phyloP scores from a whole-genome alignment of 1,140 invertebrate species.

The Contarinia nasturtii region DNA sequence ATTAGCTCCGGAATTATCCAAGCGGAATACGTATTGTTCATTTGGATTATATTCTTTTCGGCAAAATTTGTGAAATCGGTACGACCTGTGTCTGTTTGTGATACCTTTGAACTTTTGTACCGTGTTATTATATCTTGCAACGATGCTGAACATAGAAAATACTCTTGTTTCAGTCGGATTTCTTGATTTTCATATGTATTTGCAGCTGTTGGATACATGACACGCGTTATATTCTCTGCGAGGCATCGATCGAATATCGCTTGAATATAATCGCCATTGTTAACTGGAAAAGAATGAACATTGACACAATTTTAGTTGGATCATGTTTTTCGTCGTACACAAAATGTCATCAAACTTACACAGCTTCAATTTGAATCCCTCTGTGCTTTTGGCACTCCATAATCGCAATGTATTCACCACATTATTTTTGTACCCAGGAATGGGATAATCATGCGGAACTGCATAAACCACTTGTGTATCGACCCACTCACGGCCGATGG shows the following conservation, averaged over 20 bases:
- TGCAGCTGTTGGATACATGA: slow-evolving; percentile 97
- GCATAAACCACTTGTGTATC: slow-evolving; percentile 91
- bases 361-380: slow-evolving; percentile 93
- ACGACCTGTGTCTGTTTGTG: slow-evolving; percentile 59
- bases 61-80: slow-evolving; percentile 80
- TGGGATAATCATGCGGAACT: slow-evolving; percentile 95
- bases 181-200: slow-evolving; percentile 98
- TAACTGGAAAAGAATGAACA: slow-evolving; percentile 47
- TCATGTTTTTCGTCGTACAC: neutral
- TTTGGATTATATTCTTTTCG: slow-evolving; percentile 94
- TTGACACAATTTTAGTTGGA: neutral
- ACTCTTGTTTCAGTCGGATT: slow-evolving; percentile 93
- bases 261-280: slow-evolving; percentile 98
- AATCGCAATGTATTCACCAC: slow-evolving; percentile 92
- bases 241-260: slow-evolving; percentile 94
- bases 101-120: slow-evolving; percentile 91
- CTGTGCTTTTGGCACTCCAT: slow-evolving; percentile 96
- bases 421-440: slow-evolving; percentile 97
- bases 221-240: slow-evolving; percentile 94
- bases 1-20: slow-evolving; percentile 95
- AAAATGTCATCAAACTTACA: slow-evolving; percentile 37
- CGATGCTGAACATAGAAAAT: slow-evolving; percentile 97
- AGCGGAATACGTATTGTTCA: slow-evolving; percentile 98
- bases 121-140: slow-evolving; percentile 90
- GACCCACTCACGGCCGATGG: slow-evolving; percentile 82